phyloP scores from a whole-genome alignment of 2,113 vertebrate species.

The Anolis sagrei region DNA sequence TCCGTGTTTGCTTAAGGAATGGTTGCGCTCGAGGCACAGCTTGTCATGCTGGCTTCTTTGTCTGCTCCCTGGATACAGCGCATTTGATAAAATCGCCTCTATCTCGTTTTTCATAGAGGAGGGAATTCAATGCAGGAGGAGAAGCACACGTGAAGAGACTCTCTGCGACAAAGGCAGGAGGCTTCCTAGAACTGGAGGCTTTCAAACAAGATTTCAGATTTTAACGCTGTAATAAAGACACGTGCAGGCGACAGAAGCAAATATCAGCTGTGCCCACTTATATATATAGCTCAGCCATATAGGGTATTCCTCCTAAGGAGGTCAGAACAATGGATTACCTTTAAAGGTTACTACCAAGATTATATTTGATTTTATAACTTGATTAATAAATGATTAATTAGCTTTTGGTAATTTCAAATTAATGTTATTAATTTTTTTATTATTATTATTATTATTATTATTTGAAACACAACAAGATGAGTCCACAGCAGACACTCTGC shows the following conservation, averaged over 20 bases:
- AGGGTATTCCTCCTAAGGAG: not conserved
- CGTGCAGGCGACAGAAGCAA: not conserved
- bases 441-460: no score
- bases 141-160: not conserved
- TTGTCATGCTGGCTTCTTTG: not conserved
- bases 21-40: not conserved
- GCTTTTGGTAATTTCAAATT: no score
- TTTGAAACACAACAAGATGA: no score
- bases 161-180: no score
- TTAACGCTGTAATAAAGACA: not conserved
- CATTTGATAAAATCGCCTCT: not conserved
- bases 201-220: not conserved
- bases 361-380: no score
- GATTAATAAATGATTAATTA: no score
- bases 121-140: not conserved
- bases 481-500: no score
- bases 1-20: not conserved
- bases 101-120: not conserved
- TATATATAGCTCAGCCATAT: not conserved
- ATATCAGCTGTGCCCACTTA: no score
- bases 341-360: not conserved
- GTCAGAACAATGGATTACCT: not conserved
- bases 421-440: no score
- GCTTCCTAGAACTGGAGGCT: not conserved
- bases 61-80: not conserved